phyloP scores from a whole-genome alignment of 2,797 vertebrate species.

The Ficedula albicollis region DNA sequence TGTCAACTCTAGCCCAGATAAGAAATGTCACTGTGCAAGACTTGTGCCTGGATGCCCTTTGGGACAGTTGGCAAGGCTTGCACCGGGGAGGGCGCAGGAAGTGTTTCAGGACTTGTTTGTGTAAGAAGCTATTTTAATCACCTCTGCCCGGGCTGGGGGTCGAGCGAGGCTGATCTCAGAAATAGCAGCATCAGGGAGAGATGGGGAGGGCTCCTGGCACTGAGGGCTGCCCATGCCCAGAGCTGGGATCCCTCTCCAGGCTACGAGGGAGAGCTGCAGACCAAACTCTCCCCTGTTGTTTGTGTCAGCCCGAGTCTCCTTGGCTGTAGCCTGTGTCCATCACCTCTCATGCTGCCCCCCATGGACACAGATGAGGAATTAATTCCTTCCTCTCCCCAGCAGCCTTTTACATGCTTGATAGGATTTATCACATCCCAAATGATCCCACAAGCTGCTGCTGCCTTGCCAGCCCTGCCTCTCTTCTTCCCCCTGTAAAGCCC shows the following conservation, averaged over 20 bases:
- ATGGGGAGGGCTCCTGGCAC: background rate
- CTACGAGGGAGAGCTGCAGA: background rate
- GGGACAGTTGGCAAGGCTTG: constrained; percentile 24
- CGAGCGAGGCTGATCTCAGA: background rate
- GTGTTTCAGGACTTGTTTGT: constrained; percentile 29
- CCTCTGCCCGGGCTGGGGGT: background rate
- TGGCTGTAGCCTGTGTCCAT: background rate
- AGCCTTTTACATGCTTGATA: constrained; percentile 15
- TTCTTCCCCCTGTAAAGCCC: background rate
- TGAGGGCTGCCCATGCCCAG: background rate
- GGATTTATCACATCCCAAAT: background rate
- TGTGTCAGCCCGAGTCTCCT: background rate
- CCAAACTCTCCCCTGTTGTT: background rate
- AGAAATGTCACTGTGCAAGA: background rate
- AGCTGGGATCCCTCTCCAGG: background rate
- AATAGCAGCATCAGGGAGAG: background rate
- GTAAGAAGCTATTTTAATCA: constrained; percentile 36
- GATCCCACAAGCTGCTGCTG: background rate
- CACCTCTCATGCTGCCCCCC: background rate
- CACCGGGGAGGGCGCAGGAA: background rate
- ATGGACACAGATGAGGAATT: background rate
- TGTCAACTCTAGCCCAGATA: constrained; percentile 45
- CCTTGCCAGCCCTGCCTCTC: background rate
- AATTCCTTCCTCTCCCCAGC: background rate
- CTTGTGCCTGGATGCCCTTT: background rate